phyloP scores from a whole-genome alignment of 2,888 invertebrate genomes.

The Eupithecia vulgata region DNA sequence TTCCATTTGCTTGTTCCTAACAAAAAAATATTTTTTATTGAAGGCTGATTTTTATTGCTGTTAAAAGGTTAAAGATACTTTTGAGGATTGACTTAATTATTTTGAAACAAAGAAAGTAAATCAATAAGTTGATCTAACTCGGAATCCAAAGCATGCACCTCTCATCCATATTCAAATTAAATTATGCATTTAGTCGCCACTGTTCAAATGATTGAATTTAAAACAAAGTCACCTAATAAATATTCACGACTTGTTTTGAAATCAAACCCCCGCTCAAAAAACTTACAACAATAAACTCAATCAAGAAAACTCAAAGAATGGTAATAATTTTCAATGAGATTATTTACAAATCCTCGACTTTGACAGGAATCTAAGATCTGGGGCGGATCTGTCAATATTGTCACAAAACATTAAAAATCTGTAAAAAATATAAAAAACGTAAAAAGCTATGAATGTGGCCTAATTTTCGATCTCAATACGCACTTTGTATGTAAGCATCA shows the following conservation, averaged over 20 bases:
- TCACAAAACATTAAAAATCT: conserved; percentile 79
- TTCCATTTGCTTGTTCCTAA: neutral
- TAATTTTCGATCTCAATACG: conserved; percentile 82
- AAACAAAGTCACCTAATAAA: conserved; percentile 49
- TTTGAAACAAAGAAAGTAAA: conserved; percentile 24
- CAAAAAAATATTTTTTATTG: neutral
- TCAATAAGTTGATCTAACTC: conserved; percentile 30
- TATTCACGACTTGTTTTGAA: conserved; percentile 65
- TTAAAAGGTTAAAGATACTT: neutral
- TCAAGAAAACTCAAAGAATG: conserved; percentile 70
- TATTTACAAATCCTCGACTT: conserved; percentile 79
- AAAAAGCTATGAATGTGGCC: conserved; percentile 73
- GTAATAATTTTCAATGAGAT: conserved; percentile 81
- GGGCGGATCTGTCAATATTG: conserved; percentile 81
- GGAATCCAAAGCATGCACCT: conserved; percentile 33
- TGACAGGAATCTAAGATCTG: conserved; percentile 55
- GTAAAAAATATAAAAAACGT: no score
- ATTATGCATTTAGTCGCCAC: conserved; percentile 42
- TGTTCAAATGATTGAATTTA: conserved; percentile 40
- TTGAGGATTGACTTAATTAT: conserved; percentile 1
- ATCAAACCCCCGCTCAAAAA: conserved; percentile 68
- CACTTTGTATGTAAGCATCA: conserved; percentile 79
- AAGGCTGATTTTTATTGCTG: neutral
- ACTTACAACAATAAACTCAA: conserved; percentile 75
- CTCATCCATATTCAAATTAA: conserved; percentile 44